phyloP scores from a whole-genome alignment of 2,797 vertebrate genomes.

The Molossus molossus region DNA sequence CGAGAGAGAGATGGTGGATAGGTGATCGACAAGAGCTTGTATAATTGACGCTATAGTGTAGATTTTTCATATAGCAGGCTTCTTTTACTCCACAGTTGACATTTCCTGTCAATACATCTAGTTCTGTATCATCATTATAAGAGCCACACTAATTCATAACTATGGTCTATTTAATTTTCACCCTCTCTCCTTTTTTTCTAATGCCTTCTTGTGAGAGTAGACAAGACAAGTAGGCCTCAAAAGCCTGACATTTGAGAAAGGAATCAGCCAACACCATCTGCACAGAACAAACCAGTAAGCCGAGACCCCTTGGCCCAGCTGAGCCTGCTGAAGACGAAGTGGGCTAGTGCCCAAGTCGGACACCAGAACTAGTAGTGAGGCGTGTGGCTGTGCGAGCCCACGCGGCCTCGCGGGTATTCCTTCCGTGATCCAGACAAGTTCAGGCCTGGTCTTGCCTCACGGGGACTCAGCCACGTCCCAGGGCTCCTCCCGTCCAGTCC shows the following conservation, averaged over 20 bases:
- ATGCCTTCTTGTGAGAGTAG: not conserved
- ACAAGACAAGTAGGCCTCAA: not conserved
- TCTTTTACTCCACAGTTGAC: not conserved
- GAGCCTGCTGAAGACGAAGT: not conserved
- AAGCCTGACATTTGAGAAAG: not conserved
- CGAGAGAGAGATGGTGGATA: not conserved
- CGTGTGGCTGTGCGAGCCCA: not conserved
- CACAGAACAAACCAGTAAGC: not conserved
- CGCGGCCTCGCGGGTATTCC: not conserved
- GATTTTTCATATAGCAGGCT: not conserved
- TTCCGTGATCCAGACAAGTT: not conserved
- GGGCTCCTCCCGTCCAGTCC: not conserved
- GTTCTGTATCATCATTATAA: not conserved
- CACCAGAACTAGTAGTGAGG: not conserved
- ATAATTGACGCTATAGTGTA: accelerated
- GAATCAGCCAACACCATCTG: not conserved
- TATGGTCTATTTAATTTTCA: not conserved
- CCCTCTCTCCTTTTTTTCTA: not conserved
- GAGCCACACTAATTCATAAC: not conserved
- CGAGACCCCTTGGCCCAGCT: not conserved
- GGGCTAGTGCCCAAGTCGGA: not conserved
- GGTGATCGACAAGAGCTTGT: not conserved
- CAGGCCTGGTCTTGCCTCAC: not conserved
- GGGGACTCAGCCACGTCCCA: not conserved
- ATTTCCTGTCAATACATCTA: not conserved